Evolutionary conservation across 1,140 invertebrate genomes (phyloP).

Genomic region (Drosophila repleta): DNA sequence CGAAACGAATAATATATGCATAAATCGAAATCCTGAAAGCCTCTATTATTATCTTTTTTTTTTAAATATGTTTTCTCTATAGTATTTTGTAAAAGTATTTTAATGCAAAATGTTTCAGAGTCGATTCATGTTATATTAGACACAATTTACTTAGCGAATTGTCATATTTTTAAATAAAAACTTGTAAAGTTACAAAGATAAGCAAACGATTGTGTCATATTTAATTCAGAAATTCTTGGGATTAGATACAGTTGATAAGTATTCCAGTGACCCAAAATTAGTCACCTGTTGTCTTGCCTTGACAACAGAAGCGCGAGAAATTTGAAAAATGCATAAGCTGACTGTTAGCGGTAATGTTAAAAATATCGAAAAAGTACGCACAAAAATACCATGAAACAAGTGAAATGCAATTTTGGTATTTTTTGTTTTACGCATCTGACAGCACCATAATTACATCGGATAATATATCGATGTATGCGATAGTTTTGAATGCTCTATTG

Average conservation of each 20-base stretch:
- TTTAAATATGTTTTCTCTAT: constrained; percentile 66
- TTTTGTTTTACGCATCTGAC: constrained; percentile 8
- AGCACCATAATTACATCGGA: neutral
- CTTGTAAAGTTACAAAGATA: constrained; percentile 65
- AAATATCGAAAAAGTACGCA: neutral
- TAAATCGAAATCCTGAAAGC: constrained; percentile 17
- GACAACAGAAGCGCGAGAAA: neutral
- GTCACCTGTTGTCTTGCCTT: neutral
- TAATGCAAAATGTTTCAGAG: constrained; percentile 65
- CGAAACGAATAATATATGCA: constrained; percentile 34
- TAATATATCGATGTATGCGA: constrained; percentile 14
- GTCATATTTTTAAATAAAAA: constrained; percentile 78
- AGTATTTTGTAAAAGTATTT: constrained; percentile 80
- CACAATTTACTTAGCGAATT: constrained; percentile 78
- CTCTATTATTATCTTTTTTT: constrained; percentile 21
- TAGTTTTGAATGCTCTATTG: constrained; percentile 42
- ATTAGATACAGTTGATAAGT: neutral
- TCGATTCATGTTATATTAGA: constrained; percentile 70
- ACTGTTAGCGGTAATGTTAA: neutral
- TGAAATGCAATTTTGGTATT: neutral
- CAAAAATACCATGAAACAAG: neutral
- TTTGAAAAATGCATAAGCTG: neutral
- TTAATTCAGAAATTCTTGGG: neutral
- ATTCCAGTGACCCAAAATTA: neutral
- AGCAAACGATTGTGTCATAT: neutral